Percentiles rank a stretch among this genome's conserved stretches.
phyloP scores from a whole-genome alignment of 2,888 invertebrate genomes.

The Meteorus cinctellus region DNA sequence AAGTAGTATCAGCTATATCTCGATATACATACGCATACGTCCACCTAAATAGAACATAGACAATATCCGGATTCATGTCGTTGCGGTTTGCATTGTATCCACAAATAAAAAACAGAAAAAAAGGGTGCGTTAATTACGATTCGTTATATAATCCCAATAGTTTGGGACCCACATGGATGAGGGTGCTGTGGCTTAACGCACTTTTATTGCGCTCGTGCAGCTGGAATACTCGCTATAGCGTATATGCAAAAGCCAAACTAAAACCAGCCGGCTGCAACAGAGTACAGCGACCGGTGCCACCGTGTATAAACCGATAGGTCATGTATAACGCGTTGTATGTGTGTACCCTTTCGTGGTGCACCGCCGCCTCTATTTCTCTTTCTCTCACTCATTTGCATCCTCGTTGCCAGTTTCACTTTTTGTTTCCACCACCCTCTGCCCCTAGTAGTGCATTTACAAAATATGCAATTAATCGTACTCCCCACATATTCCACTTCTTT shows the following conservation, averaged over 20 bases:
- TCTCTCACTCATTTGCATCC: constrained; percentile 29
- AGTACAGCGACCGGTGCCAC: constrained; percentile 10
- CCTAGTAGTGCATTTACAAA: constrained; percentile 33
- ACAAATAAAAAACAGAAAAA: constrained; percentile 5
- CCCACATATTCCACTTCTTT: constrained; percentile 48
- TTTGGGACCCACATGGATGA: constrained; percentile 49
- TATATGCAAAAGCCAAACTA: constrained; percentile 13
- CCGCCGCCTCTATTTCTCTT: constrained; percentile 22
- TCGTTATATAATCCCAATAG: constrained; percentile 57
- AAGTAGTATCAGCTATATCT: not conserved
- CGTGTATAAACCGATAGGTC: constrained; percentile 2
- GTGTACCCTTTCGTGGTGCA: constrained; percentile 24
- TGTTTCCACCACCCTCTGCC: not conserved
- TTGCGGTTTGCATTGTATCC: constrained; percentile 35
- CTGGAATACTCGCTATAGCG: constrained; percentile 36
- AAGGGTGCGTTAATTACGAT: constrained; percentile 58
- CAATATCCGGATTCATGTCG: not conserved
- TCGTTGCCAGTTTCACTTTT: not conserved
- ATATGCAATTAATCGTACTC: constrained; percentile 54
- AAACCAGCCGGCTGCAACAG: constrained; percentile 11
- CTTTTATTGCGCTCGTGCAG: constrained; percentile 54
- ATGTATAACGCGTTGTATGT: constrained; percentile 4
- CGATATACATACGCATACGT: not conserved
- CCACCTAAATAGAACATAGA: not conserved
- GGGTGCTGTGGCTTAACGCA: constrained; percentile 51